These are phyloP conservation scores for Pristiophorus japonicus DNA, from an alignment of 2,113 vertebrate genomes.

Conservation along the genomic window DNA sequence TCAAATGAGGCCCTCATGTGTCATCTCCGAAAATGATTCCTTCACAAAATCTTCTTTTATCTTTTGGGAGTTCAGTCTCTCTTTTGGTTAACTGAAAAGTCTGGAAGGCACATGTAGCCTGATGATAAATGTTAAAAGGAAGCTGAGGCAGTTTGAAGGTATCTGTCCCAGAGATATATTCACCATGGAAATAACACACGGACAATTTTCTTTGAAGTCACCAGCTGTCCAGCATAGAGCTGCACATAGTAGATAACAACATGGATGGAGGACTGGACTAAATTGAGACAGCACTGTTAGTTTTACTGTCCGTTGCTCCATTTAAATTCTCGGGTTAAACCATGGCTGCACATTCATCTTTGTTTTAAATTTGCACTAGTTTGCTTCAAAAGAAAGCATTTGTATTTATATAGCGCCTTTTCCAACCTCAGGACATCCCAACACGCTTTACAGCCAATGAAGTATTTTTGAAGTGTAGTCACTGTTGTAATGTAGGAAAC, in stretches of 20 bases:
- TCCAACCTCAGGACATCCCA: neutral
- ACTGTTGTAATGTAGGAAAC: neutral
- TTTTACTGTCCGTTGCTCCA: neutral
- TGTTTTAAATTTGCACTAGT: neutral
- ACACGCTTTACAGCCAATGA: neutral
- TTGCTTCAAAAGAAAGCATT: neutral
- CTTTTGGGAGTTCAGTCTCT: constrained; percentile 32
- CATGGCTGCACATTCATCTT: neutral
- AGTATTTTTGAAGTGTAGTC: neutral
- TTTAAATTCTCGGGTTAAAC: neutral
- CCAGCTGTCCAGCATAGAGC: neutral
- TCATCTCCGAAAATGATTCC: constrained; percentile 34
- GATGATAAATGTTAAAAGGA: constrained; percentile 36
- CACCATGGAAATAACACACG: constrained; percentile 16
- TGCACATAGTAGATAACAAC: constrained; percentile 3
- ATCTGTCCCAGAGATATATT: constrained; percentile 29
- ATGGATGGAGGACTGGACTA: constrained; percentile 16
- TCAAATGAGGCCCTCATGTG: constrained; percentile 13
- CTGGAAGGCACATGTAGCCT: constrained; percentile 37
- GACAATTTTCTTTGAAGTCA: constrained; percentile 33
- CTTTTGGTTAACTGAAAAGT: constrained; percentile 11
- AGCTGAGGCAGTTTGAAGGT: constrained; percentile 16
- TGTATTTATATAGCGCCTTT: neutral
- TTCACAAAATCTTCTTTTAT: constrained; percentile 32
- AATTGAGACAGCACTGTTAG: neutral